Base-by-base conservation (phyloP, 2,888 invertebrate genomes). In the Hetaerina titia region DNA sequence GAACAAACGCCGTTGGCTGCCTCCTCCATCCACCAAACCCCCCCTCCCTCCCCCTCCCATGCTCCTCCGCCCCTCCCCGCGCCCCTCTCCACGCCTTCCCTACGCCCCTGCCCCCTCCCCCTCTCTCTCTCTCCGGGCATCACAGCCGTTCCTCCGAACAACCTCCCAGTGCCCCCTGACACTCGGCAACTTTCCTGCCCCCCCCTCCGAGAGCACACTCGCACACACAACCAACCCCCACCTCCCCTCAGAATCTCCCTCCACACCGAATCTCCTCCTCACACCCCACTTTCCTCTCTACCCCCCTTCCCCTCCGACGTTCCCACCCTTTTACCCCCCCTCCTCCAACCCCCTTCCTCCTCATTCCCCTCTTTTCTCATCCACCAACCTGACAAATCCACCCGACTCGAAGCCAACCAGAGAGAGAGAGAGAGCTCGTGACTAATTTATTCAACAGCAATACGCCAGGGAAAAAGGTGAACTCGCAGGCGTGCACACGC, bases 371-470 rank as follows among this genome's bases (percentile, higher is more conserved):
- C 81, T 81, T 81, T 81, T 81, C 81, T 81, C 81, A 81, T 81
- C 81, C 81, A 81, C 81, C 81, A 81, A 81, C 81, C 81, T 81
- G 81, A 81, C 81, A 81, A 92, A 92, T 92, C 92, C 92, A 92
- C 92, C 92, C 90, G 60, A 90, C 90, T 90, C 69, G 92, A 92
- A 92, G 69, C 92, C 92, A 92, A 92, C 92, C 92, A 45, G 64
- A 69, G 69, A 17, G 81, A 81, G 81, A 13, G 81, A 81, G 81
- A 31, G 81, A 92, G 69, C 92, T 92, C 92, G 92, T 92, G 92
- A 92, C 92, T 92, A 92, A 92, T 92, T 92, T 92, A 92, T 92
- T 92, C 92, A 92, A 92, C 92, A 92, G 92, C 92, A 92, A 92
- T 92, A 92, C 69, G 92, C 69, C 74, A 56, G 92, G 92, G 92